phyloP scores from a whole-genome alignment of 1,140 invertebrate species.

The Triops longicaudatus region DNA sequence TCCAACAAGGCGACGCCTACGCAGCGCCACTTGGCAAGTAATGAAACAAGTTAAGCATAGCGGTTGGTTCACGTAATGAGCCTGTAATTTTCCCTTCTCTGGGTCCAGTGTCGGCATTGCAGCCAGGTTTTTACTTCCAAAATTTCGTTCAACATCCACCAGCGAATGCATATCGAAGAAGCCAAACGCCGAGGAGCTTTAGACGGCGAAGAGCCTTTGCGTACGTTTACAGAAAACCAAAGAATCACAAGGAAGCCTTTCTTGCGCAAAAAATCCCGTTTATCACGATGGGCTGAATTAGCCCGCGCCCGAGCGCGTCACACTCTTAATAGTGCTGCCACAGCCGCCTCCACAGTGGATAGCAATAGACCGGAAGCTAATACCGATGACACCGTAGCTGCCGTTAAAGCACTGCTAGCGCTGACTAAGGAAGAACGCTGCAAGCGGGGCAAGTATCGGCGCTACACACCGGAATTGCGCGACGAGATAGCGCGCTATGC shows the following conservation, averaged over 20 bases:
- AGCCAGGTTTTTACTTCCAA: conserved; percentile 38
- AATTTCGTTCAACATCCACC: conserved; percentile 38
- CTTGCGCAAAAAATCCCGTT: background rate
- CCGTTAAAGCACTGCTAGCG: conserved; percentile 36
- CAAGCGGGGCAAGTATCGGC: conserved; percentile 39
- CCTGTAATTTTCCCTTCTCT: background rate
- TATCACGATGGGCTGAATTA: background rate
- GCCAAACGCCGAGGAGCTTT: conserved; percentile 34
- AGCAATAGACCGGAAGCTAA: background rate
- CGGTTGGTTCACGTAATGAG: background rate
- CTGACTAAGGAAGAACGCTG: conserved; percentile 38
- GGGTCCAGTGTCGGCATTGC: conserved; percentile 37
- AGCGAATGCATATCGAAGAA: conserved; percentile 37
- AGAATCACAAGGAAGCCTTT: background rate
- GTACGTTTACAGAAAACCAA: conserved; percentile 27
- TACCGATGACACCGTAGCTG: conserved; percentile 33
- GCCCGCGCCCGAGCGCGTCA: background rate
- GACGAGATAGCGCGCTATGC: conserved; percentile 38
- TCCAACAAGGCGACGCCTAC: conserved; percentile 31
- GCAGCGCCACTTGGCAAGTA: conserved; percentile 30
- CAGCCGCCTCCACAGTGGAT: background rate
- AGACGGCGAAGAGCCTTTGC: conserved; percentile 34
- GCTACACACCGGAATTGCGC: conserved; percentile 37
- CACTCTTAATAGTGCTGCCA: background rate
- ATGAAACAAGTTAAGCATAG: background rate